Evolutionary conservation across 2,888 invertebrate species (phyloP), one percentile per base, ranked within the genome.

Genomic region (Endotricha flammealis): DNA sequence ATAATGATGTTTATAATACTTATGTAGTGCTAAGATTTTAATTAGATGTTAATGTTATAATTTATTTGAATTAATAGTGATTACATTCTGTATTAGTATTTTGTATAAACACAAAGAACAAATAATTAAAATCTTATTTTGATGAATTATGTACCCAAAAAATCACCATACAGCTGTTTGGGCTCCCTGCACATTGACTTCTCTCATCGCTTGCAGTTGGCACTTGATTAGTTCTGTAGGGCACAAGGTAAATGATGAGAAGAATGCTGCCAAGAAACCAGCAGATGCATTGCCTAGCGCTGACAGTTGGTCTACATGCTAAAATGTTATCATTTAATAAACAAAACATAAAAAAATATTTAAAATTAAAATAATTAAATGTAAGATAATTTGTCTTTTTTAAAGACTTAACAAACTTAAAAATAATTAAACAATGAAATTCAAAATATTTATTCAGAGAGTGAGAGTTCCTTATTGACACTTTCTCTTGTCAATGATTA

Each of bases 161-260:
- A 59, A 59, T 69, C 70, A 73, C 70, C 82, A 57, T 80, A 80
- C 83, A 75, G 70, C 76, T 65, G 81, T 72, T 73, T 82, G 83
- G 42, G 79, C 65, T 43, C 73, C 69, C 33, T 73, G 74, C 29
- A 82, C 58, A 55, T 72, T 81, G 57, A 92, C 88, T 83, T 99
- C 98, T 48, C 94, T 88, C 90, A 96, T 91, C 0, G 98, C 98
- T 81, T 99, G 99, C 31, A 99, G 86, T 57, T 95, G 93, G 75
- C 99, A 99, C 81, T 99, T 99, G 46, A 99, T 92, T 43, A 99
- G 87, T 79, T 99, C 99, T 0, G 99, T 99, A 0, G 99, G 99
- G 61, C 99, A 99, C 12, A 99, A 88, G 0, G 97, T 94, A 50
- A 99, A 91, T 0, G 99, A 96, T 0, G 98, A 98, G 74, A 99